Evolutionary conservation across 2,888 invertebrate species (phyloP).

Genomic region (Drosophila multiciliata): DNA sequence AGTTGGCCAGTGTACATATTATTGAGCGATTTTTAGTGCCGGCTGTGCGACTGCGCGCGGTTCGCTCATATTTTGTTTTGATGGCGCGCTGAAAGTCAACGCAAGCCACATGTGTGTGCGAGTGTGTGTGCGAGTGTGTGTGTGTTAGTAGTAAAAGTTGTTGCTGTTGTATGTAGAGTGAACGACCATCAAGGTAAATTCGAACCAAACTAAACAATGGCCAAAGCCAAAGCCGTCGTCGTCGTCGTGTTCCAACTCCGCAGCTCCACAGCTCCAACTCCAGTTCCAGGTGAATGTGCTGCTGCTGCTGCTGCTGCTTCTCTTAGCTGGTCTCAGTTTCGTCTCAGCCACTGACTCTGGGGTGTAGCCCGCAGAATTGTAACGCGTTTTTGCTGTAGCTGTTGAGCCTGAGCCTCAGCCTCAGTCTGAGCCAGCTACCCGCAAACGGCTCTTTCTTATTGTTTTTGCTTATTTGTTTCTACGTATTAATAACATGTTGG

Average conservation of each 20-base stretch:
- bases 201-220: slow-evolving; percentile 72
- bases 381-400: slow-evolving; percentile 70
- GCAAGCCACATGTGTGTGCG: slow-evolving; percentile 26
- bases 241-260: slow-evolving; percentile 34
- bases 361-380: slow-evolving; percentile 80
- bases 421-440: slow-evolving; percentile 28
- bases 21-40: slow-evolving; percentile 81
- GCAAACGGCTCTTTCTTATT: slow-evolving; percentile 69
- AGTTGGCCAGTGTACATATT: slow-evolving; percentile 76
- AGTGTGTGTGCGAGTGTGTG: slow-evolving; percentile 14
- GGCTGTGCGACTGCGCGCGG: slow-evolving; percentile 49
- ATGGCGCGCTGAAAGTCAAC: slow-evolving; percentile 79
- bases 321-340: slow-evolving; percentile 36
- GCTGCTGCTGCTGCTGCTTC: slow-evolving; percentile 31
- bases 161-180: slow-evolving; percentile 70
- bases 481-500: slow-evolving; percentile 81
- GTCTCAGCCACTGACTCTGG: slow-evolving; percentile 53
- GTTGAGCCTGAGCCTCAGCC: slow-evolving; percentile 6
- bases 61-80: slow-evolving; percentile 81
- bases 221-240: slow-evolving; percentile 68
- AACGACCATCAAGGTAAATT: slow-evolving; percentile 80
- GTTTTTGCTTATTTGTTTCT: slow-evolving; percentile 82
- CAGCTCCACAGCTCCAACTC: slow-evolving; percentile 25
- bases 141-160: slow-evolving; percentile 80
- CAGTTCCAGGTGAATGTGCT: slow-evolving; percentile 78